These are phyloP conservation scores for Brachypalpus laphriformis DNA, from an alignment of 2,888 invertebrate species.

Conservation along the genomic window DNA sequence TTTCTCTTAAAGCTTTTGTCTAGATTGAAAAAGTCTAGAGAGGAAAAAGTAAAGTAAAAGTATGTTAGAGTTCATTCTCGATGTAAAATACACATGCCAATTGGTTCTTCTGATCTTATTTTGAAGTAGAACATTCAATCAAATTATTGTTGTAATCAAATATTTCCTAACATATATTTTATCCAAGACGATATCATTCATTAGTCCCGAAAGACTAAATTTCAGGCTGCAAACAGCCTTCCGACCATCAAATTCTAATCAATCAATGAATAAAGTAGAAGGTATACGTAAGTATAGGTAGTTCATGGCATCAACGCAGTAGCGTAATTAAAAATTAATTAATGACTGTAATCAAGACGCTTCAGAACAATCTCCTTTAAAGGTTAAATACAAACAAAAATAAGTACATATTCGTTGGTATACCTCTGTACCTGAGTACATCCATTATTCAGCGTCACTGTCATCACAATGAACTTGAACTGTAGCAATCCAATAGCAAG, in stretches of 20 bases:
- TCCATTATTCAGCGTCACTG: conserved; percentile 25
- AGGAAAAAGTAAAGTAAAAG: not conserved
- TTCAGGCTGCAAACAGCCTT: not conserved
- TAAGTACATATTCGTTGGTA: not conserved
- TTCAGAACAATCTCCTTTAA: conserved; percentile 3
- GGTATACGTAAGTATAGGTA: not conserved
- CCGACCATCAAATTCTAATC: not conserved
- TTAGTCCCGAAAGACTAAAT: not conserved
- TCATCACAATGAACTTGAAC: conserved; percentile 40
- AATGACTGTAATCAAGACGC: conserved; percentile 14
- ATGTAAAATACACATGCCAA: too few species aligned
- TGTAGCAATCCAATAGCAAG: conserved; percentile 21
- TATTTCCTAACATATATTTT: too few species aligned
- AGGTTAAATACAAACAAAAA: conserved; percentile 7
- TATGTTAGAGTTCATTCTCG: not conserved
- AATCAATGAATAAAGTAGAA: conserved; percentile 15
- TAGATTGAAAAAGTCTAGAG: not conserved
- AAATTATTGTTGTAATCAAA: not conserved
- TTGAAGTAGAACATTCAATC: not conserved
- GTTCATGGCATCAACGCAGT: not conserved
- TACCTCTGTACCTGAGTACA: not conserved
- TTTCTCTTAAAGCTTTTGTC: not conserved
- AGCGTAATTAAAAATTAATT: conserved; percentile 17
- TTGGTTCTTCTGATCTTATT: too few species aligned
- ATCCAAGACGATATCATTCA: not conserved